Base-by-base conservation (phyloP, 2,797 vertebrate species). In the Otolemur crassicaudatus region DNA sequence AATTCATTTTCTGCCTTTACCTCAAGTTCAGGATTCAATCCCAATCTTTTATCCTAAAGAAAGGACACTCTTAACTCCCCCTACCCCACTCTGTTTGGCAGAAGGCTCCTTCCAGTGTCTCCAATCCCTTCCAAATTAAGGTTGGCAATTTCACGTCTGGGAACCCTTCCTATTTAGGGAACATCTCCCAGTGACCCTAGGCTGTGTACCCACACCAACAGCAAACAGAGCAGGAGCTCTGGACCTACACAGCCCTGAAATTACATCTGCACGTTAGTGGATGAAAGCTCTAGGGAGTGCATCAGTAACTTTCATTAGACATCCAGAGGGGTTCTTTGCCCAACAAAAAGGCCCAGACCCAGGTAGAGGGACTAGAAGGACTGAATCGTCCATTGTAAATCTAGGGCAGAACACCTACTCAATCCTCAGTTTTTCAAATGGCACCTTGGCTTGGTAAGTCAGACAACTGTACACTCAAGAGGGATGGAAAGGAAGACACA, bases 1-100 rank as follows among this genome's bases (percentile, higher is more conserved):
- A 79, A 67, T 86, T 77, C 3, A 23, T 92, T 87, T 85, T 88
- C 31, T 86, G 13, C 93, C 92, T 94, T 88, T 40, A 81, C 23
- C 19, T 94, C 23, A 69, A 82, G 20, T 90, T 73, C 25, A 91
- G 22, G 49, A 92, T 72, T 90, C 37, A 63, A 76, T 31, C 25
- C 22, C 81, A 80, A 8, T 92, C 5, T 94, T 91, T 69, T 56
- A 86, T 79, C 63, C 82, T 89, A 72, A 90, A 94, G 40, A 91
- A 79, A 92, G 37, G 37, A 7, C n/a, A 82, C 27, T 13, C 27
- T 40, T 67, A 82, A 81, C 13, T 67, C 9, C 7, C 10, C 22
- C 7, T 49, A 11, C 19, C 10, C 31, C 7, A 58, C 12, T 88
- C 25, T 49, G 83, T 70, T 92, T 63, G 16, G 22, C 46, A 89